A percentile compares a stretch with the other conserved stretches of the same genome.
phyloP scores from a whole-genome alignment of 2,888 invertebrate genomes.

The Drosophila peninsularis region DNA sequence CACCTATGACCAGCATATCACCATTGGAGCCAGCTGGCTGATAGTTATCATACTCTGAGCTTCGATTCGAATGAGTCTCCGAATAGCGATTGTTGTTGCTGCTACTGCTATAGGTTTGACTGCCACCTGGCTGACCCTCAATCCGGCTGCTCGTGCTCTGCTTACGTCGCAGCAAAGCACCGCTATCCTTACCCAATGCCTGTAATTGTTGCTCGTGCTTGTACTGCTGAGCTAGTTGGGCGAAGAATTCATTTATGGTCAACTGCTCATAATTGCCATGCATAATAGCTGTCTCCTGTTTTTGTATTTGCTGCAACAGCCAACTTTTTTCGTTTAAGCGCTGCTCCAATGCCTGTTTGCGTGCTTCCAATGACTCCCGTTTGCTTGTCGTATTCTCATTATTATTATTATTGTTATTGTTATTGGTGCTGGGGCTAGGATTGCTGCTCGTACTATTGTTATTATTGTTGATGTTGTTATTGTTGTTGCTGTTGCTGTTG shows the following conservation, averaged over 20 bases:
- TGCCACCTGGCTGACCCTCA: conserved; percentile 46
- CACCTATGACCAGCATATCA: conserved; percentile 73
- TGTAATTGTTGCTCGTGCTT: conserved; percentile 73
- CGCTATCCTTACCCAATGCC: conserved; percentile 54
- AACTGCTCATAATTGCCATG: conserved; percentile 82
- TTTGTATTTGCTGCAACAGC: conserved; percentile 83
- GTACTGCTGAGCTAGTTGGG: conserved; percentile 76
- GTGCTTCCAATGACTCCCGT: conserved; percentile 80
- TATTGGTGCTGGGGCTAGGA: conserved; percentile 6
- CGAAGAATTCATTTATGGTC: conserved; percentile 80
- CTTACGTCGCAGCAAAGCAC: conserved; percentile 79
- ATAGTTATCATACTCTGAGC: conserved; percentile 82
- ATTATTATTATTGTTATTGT: conserved; percentile 55
- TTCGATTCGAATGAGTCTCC: conserved; percentile 79
- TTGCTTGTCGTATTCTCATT: conserved; percentile 64
- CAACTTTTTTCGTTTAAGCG: conserved; percentile 84
- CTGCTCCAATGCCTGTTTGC: conserved; percentile 82
- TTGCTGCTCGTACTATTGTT: conserved; percentile 20
- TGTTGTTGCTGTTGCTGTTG: conserved; percentile 17
- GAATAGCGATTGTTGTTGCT: conserved; percentile 75
- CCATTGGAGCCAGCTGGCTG: conserved; percentile 62
- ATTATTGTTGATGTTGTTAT: conserved; percentile 51
- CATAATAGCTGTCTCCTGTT: conserved; percentile 83
- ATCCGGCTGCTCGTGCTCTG: conserved; percentile 69
- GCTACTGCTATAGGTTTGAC: conserved; percentile 19